These are phyloP conservation scores for Apogon talboti DNA, from an alignment of 2,797 vertebrate species.

Conservation along the genomic window DNA sequence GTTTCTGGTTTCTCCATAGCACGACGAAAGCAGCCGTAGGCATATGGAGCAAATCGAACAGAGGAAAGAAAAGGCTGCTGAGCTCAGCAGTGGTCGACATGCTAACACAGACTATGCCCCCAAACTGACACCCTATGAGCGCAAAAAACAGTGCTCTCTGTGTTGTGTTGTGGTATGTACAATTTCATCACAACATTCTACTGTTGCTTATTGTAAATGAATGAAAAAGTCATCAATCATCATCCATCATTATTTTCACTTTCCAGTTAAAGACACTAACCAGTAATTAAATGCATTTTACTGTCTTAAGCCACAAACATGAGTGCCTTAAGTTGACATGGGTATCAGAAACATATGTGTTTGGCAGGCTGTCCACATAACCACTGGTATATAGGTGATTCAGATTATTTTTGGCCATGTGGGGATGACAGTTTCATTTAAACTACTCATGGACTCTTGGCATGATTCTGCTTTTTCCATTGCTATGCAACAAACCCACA, in stretches of 20 bases:
- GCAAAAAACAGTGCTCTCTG: conserved; percentile 96
- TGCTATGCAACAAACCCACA: conserved; percentile 74
- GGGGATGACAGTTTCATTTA: conserved; percentile 71
- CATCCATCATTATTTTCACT: no score
- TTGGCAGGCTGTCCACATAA: conserved; percentile 48
- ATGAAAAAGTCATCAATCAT: not conserved
- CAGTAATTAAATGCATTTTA: conserved; percentile 7
- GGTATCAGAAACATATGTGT: not conserved
- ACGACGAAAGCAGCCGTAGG: conserved; percentile 96
- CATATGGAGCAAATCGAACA: conserved; percentile 99
- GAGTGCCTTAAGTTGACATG: not conserved
- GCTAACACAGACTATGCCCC: conserved; percentile 97
- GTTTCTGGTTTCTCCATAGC: conserved; percentile 78
- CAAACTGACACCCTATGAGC: conserved; percentile 95
- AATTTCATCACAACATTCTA: conserved; percentile 1
- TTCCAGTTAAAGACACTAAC: not conserved
- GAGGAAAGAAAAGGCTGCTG: conserved; percentile 97
- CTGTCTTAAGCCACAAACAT: not conserved
- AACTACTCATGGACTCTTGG: conserved; percentile 67
- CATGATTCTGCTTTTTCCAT: conserved; percentile 59
- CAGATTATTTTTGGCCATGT: conserved; percentile 67
- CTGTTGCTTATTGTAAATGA: not conserved
- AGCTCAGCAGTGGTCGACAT: conserved; percentile 96
- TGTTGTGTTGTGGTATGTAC: conserved; percentile 90
- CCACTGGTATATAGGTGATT: conserved; percentile 64